These are phyloP conservation scores for Pocillopora meandrina DNA, from an alignment of 92 coral and sea anemone genomes.

Conservation along the genomic window DNA sequence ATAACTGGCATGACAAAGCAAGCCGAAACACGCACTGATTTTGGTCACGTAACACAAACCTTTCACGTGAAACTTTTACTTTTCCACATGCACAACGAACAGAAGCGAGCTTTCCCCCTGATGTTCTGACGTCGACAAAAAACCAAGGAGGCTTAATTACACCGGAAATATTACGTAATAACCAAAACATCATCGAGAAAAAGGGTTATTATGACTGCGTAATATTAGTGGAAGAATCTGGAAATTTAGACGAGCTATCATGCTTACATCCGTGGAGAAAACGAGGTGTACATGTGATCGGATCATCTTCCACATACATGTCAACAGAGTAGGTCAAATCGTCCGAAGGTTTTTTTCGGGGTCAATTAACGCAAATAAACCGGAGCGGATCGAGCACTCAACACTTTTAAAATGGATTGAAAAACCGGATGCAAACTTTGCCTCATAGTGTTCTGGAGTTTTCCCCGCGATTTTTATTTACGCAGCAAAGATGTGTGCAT, in stretches of 20 bases:
- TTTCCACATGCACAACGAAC: not conserved
- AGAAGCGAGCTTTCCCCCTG: not conserved
- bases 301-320: not conserved
- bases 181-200: not conserved
- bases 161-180: slow-evolving; percentile 22
- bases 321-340: slow-evolving; percentile 21
- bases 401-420: not conserved
- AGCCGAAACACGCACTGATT: not conserved
- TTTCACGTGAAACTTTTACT: slow-evolving; percentile 13
- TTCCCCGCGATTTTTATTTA: not conserved
- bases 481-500: not conserved
- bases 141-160: not conserved
- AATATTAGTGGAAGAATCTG: not conserved
- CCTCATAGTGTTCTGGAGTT: too few relatives aligned
- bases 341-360: slow-evolving; percentile 16
- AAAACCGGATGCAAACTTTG: not conserved
- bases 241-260: not conserved
- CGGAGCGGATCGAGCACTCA: not conserved
- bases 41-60: not conserved
- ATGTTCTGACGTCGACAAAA: not conserved
- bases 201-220: not conserved
- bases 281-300: not conserved
- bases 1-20: not conserved
- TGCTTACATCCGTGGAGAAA: not conserved
- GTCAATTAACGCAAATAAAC: not conserved